phyloP scores from a whole-genome alignment of 2,113 vertebrate species.

The Neolamprologus hecqui region DNA sequence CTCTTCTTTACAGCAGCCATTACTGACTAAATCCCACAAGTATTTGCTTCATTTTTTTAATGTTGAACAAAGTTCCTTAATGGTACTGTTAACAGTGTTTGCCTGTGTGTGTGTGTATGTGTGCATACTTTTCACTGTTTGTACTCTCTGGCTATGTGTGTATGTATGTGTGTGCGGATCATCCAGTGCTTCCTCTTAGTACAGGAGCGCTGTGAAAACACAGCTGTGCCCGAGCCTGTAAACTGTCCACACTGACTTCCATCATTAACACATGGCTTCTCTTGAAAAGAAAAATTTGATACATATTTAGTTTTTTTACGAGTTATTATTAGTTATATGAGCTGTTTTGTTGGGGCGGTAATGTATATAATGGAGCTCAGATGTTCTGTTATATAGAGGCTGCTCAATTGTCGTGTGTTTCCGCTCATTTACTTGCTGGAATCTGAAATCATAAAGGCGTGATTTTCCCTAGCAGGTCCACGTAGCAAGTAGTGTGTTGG shows the following conservation, averaged over 20 bases:
- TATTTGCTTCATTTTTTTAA: slow-evolving; percentile 54
- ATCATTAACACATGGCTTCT: slow-evolving; percentile 21
- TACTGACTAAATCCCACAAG: slow-evolving; percentile 52
- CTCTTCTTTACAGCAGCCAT: slow-evolving; percentile 42
- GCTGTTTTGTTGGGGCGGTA: slow-evolving; percentile 18
- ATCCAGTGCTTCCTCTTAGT: neutral
- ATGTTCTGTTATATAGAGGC: neutral
- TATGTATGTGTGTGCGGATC: neutral
- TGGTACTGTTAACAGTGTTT: slow-evolving; percentile 42
- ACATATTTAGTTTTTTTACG: slow-evolving; percentile 12
- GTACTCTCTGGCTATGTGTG: neutral
- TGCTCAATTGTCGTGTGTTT: neutral
- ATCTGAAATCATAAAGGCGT: neutral
- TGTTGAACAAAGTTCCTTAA: slow-evolving; percentile 35
- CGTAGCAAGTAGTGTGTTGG: neutral
- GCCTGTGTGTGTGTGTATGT: neutral
- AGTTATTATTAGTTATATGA: slow-evolving; percentile 15
- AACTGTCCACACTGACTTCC: neutral
- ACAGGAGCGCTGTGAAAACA: slow-evolving; percentile 5
- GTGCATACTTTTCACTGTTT: neutral
- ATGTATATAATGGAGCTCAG: slow-evolving; percentile 15
- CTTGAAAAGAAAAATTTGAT: slow-evolving; percentile 19
- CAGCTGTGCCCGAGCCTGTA: slow-evolving; percentile 1
- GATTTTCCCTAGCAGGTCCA: neutral
- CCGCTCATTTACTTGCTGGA: neutral